Evolutionary conservation across 1,140 invertebrate species (phyloP).

Genomic region (Eubasilissa regina): DNA sequence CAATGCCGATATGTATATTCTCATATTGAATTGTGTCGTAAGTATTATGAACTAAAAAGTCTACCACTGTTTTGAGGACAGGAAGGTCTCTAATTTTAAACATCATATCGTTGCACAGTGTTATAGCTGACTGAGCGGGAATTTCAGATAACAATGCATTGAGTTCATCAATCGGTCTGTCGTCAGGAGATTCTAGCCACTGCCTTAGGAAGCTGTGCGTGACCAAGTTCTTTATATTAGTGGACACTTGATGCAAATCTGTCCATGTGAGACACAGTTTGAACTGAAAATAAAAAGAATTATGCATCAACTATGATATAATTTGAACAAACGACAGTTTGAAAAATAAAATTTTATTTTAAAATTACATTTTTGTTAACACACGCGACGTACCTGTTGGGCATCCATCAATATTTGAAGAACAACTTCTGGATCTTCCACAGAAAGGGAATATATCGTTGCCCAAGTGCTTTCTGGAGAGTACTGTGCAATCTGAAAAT

Average conservation of each 20-base stretch:
- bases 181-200: constrained; percentile 66
- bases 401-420: constrained; percentile 50
- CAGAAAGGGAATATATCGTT: constrained; percentile 48
- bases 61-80: constrained; percentile 75
- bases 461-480: constrained; percentile 44
- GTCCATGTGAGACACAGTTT: constrained; percentile 78
- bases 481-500: constrained; percentile 47
- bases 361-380: too few relatives aligned
- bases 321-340: too few relatives aligned
- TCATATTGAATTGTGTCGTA: constrained; percentile 70
- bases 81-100: constrained; percentile 76
- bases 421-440: constrained; percentile 49
- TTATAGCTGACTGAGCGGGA: constrained; percentile 71
- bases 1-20: constrained; percentile 73
- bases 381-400: constrained; percentile 42
- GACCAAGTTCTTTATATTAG: constrained; percentile 69
- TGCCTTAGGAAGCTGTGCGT: constrained; percentile 66
- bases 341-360: too few relatives aligned
- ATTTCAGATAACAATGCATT: constrained; percentile 70
- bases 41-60: constrained; percentile 73
- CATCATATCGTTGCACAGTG: constrained; percentile 76
- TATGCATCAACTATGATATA: neutral
- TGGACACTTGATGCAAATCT: constrained; percentile 70
- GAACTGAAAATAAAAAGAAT: constrained; percentile 66
- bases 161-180: constrained; percentile 65